Percentiles rank a stretch among this genome's conserved stretches.
Evolutionary conservation across 2,797 vertebrate species (phyloP).

Genomic region (Apodemus agrarius): DNA sequence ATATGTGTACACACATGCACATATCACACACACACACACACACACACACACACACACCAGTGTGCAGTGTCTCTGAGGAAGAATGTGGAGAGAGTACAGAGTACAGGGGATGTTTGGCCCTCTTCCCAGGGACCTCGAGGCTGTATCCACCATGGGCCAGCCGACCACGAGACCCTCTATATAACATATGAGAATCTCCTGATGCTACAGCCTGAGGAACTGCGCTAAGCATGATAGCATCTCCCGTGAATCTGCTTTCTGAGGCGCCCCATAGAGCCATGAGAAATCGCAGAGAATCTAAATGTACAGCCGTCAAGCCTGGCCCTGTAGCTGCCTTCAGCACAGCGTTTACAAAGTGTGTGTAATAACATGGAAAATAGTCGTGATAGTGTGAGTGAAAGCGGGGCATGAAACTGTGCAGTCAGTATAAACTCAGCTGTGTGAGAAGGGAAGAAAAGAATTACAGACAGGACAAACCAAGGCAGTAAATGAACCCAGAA

Average conservation of each 20-base stretch:
- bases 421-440: not conserved
- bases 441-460: not conserved
- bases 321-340: constrained; percentile 30
- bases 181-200: fast-evolving
- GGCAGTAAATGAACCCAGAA: not conserved
- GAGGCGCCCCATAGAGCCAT: not conserved
- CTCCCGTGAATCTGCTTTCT: not conserved
- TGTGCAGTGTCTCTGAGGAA: not conserved
- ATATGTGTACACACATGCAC: not conserved
- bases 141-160: not conserved
- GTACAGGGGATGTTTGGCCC: not conserved
- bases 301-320: not conserved
- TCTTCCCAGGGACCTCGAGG: not conserved
- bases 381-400: not conserved
- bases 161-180: fast-evolving
- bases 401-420: not conserved
- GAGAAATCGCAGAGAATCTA: not conserved
- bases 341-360: constrained; percentile 13
- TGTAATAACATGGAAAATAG: constrained; percentile 56
- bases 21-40: not conserved
- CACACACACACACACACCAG: too few species aligned
- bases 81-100: not conserved
- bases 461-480: not conserved
- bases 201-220: not conserved
- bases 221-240: not conserved